Base-by-base conservation (phyloP, 2,888 invertebrate species). In the Noctua janthina region DNA sequence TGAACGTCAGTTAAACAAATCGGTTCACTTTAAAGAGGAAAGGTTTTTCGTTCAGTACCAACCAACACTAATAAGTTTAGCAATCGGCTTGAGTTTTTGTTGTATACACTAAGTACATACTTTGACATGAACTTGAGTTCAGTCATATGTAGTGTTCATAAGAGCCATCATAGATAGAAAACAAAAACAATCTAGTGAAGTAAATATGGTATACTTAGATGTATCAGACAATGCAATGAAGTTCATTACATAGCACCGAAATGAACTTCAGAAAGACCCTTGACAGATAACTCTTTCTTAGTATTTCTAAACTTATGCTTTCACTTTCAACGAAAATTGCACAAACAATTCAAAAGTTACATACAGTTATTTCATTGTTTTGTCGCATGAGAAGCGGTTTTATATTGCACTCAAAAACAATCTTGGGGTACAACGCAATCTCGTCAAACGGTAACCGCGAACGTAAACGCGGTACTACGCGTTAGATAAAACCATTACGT, bases 401-500 rank as follows among this genome's bases (percentile, higher is more conserved):
- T 69, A 29, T 49, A 39, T 51, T 56, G 7, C 29, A 43, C 13
- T 59, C 56, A 59, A 69, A 54, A 59, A 43, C 35, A 71, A 56
- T 46, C 66, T 56, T 56, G 8, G 2, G 1, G 20, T 49, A 78
- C 46, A n/a, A 62, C 71, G 64, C 56, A 78, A 85, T 70, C 78
- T 68, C 75, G 59, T 56, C 72, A 75, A 59, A 56, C 15, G n/a
- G 1, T 39, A 67, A 81, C 87, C 85, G n/a, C 77, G 70, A 68
- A 43, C 64, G 54, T 74, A 64, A 81, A 84, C 74, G 56, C n/a
- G 17, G 49, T 56, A 56, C 78, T 68, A 74, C 59, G 49, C 71
- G 62, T 77, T 72, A 72, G 35, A 56, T 51, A 46, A n/a, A 76
- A 68, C 82, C 35, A 73, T 74, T 74, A 59, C 6, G 62, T 87